Evolutionary conservation across 2,113 vertebrate genomes (phyloP).

Genomic region (Trochalopteron elliotii): DNA sequence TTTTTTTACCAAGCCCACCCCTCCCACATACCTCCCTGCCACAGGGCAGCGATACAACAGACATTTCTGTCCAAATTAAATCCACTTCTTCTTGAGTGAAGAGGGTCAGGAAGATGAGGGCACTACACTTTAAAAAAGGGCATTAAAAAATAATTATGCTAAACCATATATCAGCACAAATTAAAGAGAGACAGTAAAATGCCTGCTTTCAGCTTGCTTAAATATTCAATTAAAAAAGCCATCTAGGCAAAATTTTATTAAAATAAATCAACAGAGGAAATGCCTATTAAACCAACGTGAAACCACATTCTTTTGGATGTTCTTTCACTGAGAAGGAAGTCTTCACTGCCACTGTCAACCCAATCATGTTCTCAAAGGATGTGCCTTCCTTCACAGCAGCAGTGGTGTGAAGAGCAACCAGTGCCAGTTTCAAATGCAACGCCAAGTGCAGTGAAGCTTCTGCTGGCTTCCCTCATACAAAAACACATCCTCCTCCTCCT

Average conservation of each 20-base stretch:
- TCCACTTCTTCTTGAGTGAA: not conserved
- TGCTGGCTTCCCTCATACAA: not conserved
- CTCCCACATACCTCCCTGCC: not conserved
- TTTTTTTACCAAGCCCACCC: not conserved
- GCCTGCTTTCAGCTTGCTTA: not conserved
- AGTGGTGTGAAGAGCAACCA: not conserved
- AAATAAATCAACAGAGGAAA: not conserved
- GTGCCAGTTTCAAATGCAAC: not conserved
- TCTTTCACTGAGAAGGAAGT: not conserved
- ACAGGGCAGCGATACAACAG: not conserved
- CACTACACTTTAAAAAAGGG: not conserved
- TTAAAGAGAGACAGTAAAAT: conserved; percentile 15
- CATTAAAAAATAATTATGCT: conserved; percentile 44
- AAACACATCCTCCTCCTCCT: not conserved
- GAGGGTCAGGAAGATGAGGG: not conserved
- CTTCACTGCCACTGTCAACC: not conserved
- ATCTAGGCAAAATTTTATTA: not conserved
- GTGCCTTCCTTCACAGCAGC: not conserved
- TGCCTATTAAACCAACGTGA: not conserved
- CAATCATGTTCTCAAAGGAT: not conserved
- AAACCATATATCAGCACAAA: not conserved
- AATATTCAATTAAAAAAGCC: conserved; percentile 29
- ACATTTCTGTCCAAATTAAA: not conserved
- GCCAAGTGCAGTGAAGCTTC: not conserved
- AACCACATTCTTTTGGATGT: not conserved